These are phyloP conservation scores for Aphyosemion australe DNA, from an alignment of 2,113 vertebrate genomes.

Conservation along the genomic window DNA sequence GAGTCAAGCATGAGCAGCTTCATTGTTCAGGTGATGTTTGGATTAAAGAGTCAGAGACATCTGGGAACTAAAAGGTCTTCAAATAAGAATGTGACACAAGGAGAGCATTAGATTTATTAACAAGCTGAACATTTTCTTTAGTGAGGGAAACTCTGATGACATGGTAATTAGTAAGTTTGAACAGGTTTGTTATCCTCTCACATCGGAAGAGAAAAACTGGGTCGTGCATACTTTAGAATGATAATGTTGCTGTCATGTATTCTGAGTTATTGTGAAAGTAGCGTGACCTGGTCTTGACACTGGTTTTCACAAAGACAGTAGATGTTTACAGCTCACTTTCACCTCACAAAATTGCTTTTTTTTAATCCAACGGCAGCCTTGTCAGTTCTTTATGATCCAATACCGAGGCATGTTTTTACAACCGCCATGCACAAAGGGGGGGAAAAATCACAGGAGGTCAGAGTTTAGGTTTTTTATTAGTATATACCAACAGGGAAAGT, in stretches of 20 bases:
- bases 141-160: neutral
- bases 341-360: constrained; percentile 49
- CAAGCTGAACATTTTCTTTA: neutral
- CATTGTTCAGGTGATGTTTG: neutral
- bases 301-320: neutral
- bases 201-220: neutral
- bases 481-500: constrained; percentile 41
- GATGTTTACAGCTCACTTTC: constrained; percentile 49
- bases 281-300: neutral
- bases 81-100: neutral
- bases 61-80: neutral
- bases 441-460: constrained; percentile 44
- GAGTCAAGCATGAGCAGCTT: neutral
- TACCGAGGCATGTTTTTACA: constrained; percentile 65
- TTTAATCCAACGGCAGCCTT: constrained; percentile 46
- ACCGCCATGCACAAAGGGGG: constrained; percentile 10
- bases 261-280: neutral
- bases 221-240: neutral
- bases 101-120: neutral
- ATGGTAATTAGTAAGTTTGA: neutral
- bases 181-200: neutral
- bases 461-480: constrained; percentile 57
- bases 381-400: constrained; percentile 68
- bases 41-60: neutral
- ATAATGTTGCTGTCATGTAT: neutral